Evolutionary conservation across 2,797 vertebrate species (phyloP).

Genomic region (Garrulus glandarius): DNA sequence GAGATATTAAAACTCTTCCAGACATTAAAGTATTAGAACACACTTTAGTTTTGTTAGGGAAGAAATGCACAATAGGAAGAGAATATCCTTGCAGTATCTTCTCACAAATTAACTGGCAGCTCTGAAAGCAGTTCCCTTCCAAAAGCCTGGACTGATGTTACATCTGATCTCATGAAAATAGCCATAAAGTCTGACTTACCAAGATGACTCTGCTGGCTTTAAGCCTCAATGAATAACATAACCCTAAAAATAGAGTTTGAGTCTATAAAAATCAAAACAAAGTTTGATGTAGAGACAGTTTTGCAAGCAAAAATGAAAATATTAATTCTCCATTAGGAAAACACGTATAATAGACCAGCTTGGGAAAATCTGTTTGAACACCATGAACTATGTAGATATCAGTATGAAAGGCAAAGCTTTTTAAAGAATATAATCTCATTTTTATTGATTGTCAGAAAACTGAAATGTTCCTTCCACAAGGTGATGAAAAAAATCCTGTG

Average conservation of each 20-base stretch:
- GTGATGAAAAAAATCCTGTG: neutral
- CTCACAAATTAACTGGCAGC: conserved; percentile 34
- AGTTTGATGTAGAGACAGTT: conserved; percentile 6
- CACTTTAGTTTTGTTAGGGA: neutral
- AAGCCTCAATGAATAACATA: conserved; percentile 22
- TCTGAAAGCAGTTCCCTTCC: conserved; percentile 16
- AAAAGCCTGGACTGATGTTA: conserved; percentile 12
- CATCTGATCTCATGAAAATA: conserved; percentile 35
- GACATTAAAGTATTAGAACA: conserved; percentile 20
- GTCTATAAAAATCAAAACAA: conserved; percentile 38
- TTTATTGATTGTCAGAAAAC: conserved; percentile 2
- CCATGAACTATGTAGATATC: neutral
- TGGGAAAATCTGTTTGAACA: conserved; percentile 11
- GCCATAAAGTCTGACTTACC: conserved; percentile 36
- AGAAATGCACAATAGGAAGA: neutral
- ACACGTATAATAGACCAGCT: neutral
- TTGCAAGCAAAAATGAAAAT: conserved; percentile 23
- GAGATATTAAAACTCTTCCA: conserved; percentile 5
- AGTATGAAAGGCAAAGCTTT: conserved; percentile 4
- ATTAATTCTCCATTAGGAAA: conserved; percentile 4
- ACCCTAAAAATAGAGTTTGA: conserved; percentile 12
- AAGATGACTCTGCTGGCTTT: conserved; percentile 11
- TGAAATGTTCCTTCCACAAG: neutral
- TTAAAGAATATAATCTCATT: neutral
- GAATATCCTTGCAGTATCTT: neutral